Base-by-base conservation (phyloP, 1,140 invertebrate genomes). In the Parasteatoda tepidariorum region DNA sequence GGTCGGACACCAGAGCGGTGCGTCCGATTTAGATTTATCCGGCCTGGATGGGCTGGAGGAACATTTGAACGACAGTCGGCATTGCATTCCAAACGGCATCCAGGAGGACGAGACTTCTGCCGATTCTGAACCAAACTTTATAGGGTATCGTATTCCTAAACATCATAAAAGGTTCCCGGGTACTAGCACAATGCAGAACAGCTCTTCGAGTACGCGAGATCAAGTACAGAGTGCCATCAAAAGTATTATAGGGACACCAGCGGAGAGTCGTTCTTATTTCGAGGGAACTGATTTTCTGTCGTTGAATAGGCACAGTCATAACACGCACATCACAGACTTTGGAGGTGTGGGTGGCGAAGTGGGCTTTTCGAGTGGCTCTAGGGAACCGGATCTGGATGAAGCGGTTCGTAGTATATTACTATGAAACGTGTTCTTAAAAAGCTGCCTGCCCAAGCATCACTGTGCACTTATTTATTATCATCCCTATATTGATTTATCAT, bases 161-260 rank as follows among this genome's bases (percentile, higher is more conserved):
- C 62, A 85, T 6, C 85, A 87, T 55, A 86, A 85, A 7, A 84
- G 41, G 22, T 79, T 57, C 70, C 2, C 9, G 11, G 1, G 26
- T 54, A 70, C 38, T 64, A 31, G 26, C 22, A 28, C 26, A 62
- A 33, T 1, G n/a, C 4, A 55, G 26, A 71, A 31, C 68, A 41
- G 70, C 31, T 18, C 38, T 48, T 68, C 41, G 3, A 30, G 26
- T 54, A 34, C 7, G 13, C 13, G 92, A 78, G 92, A 93, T 11
- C 94, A 94, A 87, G 93, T 94, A 54, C 93, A 94, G 87, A 93
- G 92, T 84, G 93, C 94, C 66, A 94, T 94, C 75, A 93, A 94
- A 86, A 93, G 93, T 86, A 94, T 94, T 86, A 89, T 94, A 31
- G 94, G 93, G 88, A 88, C 94, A 82, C 90, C 91, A 79, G 86